These are phyloP conservation scores for Rafetus swinhoei DNA, from an alignment of 2,113 vertebrate genomes.

Conservation along the genomic window DNA sequence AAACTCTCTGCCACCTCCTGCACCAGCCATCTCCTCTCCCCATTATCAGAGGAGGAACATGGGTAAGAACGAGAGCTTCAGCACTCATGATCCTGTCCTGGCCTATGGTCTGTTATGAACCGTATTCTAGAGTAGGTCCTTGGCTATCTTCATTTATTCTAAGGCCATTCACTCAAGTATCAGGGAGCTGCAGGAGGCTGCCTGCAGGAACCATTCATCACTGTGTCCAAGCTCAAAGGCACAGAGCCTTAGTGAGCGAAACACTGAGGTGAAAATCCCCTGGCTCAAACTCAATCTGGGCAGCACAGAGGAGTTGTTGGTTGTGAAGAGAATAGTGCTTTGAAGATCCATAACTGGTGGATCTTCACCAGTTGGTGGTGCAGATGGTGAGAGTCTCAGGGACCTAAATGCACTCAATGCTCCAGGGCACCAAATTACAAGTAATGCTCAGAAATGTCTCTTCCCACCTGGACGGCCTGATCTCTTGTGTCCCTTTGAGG, in stretches of 20 bases:
- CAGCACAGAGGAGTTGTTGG: background rate
- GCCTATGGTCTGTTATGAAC: background rate
- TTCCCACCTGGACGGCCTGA: too few species aligned
- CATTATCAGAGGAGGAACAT: too few species aligned
- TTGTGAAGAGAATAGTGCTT: background rate
- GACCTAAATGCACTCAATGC: background rate
- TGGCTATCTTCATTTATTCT: background rate
- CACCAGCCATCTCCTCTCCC: background rate
- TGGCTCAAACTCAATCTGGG: too few species aligned
- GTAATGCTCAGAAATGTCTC: too few species aligned
- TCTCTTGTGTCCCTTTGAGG: too few species aligned
- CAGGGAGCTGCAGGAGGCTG: too few species aligned
- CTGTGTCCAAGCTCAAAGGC: too few species aligned
- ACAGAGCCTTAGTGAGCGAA: too few species aligned
- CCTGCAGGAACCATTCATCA: too few species aligned
- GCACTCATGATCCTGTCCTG: background rate
- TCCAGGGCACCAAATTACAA: too few species aligned
- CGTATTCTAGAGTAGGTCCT: background rate
- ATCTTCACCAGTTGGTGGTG: background rate
- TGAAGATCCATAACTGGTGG: accelerated
- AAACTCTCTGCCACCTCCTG: background rate
- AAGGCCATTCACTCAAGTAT: background rate
- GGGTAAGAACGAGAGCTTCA: background rate
- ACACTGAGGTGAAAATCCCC: too few species aligned
- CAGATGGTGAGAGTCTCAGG: background rate